Conservation (phyloP, 2,888 invertebrate species). For the Apamea crenata region DNA sequence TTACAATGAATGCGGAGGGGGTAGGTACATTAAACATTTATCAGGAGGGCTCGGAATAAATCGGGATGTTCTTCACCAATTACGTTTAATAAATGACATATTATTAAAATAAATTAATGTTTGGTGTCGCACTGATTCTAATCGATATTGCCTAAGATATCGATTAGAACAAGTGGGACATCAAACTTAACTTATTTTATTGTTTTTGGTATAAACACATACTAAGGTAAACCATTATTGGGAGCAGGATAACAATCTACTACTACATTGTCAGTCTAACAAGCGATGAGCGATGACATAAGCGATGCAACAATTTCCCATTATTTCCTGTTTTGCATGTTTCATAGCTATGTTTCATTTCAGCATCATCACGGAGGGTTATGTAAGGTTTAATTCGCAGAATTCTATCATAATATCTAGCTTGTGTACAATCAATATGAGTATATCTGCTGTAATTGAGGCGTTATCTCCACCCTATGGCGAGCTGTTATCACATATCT, state of each 20-base stretch:
- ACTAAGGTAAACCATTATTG: neutral
- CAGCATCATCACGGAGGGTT: neutral
- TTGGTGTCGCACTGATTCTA: too few relatives aligned
- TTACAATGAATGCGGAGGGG: too few relatives aligned
- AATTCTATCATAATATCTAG: conserved; percentile 31
- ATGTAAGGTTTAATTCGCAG: conserved; percentile 25
- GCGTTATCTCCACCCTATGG: conserved; percentile 54
- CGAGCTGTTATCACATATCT: conserved; percentile 55
- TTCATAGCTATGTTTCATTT: neutral
- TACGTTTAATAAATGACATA: too few relatives aligned
- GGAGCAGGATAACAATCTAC: neutral
- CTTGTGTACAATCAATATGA: conserved; percentile 55
- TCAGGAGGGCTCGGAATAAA: too few relatives aligned
- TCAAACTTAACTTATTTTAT: too few relatives aligned
- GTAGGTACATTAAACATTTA: too few relatives aligned
- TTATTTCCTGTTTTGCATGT: neutral
- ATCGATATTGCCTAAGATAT: too few relatives aligned
- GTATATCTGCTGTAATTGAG: conserved; percentile 58
- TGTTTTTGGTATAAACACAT: too few relatives aligned
- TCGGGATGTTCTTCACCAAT: too few relatives aligned
- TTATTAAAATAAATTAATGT: too few relatives aligned
- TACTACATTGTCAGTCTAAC: neutral
- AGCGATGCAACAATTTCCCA: neutral
- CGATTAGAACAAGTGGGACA: too few relatives aligned
- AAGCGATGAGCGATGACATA: too few relatives aligned